Percentiles rank a stretch among this genome's conserved stretches.
Evolutionary conservation across 2,797 vertebrate genomes (phyloP).

Genomic region (Xenops minutus): DNA sequence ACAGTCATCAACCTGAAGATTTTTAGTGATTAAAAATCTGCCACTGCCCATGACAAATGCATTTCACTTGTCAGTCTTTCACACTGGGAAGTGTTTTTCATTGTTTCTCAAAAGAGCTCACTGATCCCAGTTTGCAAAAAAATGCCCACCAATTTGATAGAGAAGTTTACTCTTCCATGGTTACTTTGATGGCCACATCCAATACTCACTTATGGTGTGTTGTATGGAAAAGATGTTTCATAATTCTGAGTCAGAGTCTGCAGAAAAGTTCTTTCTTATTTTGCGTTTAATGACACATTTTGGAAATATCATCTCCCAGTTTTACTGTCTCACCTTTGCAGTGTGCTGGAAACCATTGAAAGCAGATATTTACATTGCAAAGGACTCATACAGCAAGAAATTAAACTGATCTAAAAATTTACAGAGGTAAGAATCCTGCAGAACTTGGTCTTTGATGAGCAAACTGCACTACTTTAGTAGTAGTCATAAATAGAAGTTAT

Average conservation of each 20-base stretch:
- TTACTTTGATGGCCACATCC: background rate
- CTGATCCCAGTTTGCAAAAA: background rate
- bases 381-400: background rate
- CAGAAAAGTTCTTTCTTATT: background rate
- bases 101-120: background rate
- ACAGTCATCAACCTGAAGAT: background rate
- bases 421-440: background rate
- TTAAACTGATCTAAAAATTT: background rate
- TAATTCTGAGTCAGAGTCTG: background rate
- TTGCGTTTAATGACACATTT: background rate
- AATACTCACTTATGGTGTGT: background rate
- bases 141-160: accelerated
- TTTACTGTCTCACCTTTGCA: background rate
- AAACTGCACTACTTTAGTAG: background rate
- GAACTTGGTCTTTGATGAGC: background rate
- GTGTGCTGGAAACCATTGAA: background rate
- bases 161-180: background rate
- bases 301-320: background rate
- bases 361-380: background rate
- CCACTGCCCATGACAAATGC: background rate
- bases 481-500: background rate
- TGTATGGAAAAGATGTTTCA: background rate
- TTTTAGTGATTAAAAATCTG: background rate
- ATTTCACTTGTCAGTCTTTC: background rate
- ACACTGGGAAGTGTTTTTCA: background rate